Conservation (phyloP, 2,113 vertebrate genomes). For the Hypanus sabinus region DNA sequence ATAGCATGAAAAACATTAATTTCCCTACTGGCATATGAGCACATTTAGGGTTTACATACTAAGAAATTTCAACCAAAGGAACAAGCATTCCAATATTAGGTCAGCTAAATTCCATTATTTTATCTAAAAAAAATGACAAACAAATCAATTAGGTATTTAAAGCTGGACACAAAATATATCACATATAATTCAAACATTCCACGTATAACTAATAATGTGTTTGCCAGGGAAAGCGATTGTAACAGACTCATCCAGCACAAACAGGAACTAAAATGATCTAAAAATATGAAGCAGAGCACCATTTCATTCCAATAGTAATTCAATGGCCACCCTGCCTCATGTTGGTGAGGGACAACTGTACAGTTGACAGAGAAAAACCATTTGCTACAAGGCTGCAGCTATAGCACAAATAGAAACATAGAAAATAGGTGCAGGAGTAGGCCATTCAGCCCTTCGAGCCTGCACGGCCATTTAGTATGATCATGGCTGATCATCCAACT, state of each 20-base stretch:
- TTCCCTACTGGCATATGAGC: no score
- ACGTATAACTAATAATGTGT: neutral
- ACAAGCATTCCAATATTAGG: neutral
- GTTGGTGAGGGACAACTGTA: neutral
- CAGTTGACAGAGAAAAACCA: neutral
- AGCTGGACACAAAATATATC: neutral
- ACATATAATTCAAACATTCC: neutral
- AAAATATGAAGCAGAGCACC: neutral
- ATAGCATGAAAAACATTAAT: neutral
- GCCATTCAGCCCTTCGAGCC: no score
- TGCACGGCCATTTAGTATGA: no score
- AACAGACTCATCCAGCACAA: neutral
- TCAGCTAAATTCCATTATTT: neutral
- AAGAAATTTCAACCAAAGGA: neutral
- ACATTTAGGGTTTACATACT: neutral
- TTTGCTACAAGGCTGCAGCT: neutral
- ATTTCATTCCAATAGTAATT: neutral
- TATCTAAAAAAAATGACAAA: neutral
- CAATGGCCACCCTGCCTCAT: neutral
- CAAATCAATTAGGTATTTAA: neutral
- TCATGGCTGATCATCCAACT: no score
- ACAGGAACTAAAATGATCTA: neutral
- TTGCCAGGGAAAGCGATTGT: neutral
- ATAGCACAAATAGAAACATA: no score
- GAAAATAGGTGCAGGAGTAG: no score